Evolutionary conservation across 1,140 invertebrate species (phyloP).

Genomic region (Aradophagus sp.): DNA sequence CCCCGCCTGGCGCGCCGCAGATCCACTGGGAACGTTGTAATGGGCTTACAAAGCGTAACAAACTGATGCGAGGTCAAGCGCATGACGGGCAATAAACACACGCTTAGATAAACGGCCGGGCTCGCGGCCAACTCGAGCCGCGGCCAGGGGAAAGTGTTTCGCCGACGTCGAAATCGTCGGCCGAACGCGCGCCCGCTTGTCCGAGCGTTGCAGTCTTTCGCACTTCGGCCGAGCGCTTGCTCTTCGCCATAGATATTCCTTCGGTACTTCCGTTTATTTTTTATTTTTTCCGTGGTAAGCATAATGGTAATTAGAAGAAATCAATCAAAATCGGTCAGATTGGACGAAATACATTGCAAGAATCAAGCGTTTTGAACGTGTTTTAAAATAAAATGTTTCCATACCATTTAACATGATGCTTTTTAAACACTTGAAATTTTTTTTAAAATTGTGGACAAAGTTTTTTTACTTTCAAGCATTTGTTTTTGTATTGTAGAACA

Average conservation of each 20-base stretch:
- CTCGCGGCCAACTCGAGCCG: slow-evolving; percentile 14
- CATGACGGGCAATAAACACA: slow-evolving; percentile 75
- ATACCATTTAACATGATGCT: no score
- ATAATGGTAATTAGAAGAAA: no score
- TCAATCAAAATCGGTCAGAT: no score
- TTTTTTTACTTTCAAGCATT: no score
- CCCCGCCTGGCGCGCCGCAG: slow-evolving; percentile 69
- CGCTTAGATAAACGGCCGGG: slow-evolving; percentile 71
- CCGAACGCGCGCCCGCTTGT: slow-evolving; percentile 12
- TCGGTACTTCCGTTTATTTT: no score
- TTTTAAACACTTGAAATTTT: no score
- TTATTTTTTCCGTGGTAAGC: no score
- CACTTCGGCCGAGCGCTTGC: slow-evolving; percentile 2
- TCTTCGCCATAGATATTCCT: neutral
- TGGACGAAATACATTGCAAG: no score
- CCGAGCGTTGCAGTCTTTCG: slow-evolving; percentile 40
- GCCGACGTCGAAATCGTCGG: slow-evolving; percentile 41
- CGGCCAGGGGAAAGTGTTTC: slow-evolving; percentile 63
- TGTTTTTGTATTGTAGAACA: no score
- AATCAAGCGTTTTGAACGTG: neutral
- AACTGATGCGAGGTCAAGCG: slow-evolving; percentile 75
- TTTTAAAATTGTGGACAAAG: no score
- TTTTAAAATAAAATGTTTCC: no score
- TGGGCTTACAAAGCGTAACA: slow-evolving; percentile 76
- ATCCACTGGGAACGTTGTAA: slow-evolving; percentile 73